phyloP scores from a whole-genome alignment of 2,888 invertebrate genomes.

The Orthonychiurus folsomi region DNA sequence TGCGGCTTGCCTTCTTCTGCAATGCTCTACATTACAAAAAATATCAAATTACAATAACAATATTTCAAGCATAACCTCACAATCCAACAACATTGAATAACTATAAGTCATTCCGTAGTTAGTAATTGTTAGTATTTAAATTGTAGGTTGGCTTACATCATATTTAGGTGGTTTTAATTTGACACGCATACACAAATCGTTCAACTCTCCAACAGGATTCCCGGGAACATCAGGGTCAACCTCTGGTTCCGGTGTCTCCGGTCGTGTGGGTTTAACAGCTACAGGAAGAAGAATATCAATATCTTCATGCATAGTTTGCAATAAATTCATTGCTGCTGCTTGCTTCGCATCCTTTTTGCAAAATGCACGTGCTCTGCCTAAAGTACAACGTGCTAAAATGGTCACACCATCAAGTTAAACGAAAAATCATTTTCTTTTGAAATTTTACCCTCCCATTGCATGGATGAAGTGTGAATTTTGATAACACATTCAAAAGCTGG shows the following conservation, averaged over 20 bases:
- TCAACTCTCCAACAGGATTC: conserved; percentile 38
- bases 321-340: conserved; percentile 31
- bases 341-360: conserved; percentile 38
- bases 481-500: conserved; percentile 28
- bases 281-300: conserved; percentile 26
- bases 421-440: too few relatives aligned
- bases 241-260: conserved; percentile 21
- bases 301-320: conserved; percentile 27
- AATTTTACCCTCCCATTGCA: conserved; percentile 29
- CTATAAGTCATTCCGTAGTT: too few relatives aligned
- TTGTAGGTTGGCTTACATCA: conserved; percentile 21
- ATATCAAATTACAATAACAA: too few relatives aligned
- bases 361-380: too few relatives aligned
- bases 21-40: background rate
- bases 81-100: too few relatives aligned
- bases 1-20: background rate
- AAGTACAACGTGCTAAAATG: too few relatives aligned
- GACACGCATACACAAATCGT: conserved; percentile 33
- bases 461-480: conserved; percentile 22
- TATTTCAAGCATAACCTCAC: too few relatives aligned
- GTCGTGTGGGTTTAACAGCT: conserved; percentile 17
- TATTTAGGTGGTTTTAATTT: conserved; percentile 33
- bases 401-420: background rate
- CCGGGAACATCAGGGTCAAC: conserved; percentile 25
- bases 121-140: too few relatives aligned